phyloP scores from a whole-genome alignment of 2,888 invertebrate species.

The Lasioglossum marginatum region DNA sequence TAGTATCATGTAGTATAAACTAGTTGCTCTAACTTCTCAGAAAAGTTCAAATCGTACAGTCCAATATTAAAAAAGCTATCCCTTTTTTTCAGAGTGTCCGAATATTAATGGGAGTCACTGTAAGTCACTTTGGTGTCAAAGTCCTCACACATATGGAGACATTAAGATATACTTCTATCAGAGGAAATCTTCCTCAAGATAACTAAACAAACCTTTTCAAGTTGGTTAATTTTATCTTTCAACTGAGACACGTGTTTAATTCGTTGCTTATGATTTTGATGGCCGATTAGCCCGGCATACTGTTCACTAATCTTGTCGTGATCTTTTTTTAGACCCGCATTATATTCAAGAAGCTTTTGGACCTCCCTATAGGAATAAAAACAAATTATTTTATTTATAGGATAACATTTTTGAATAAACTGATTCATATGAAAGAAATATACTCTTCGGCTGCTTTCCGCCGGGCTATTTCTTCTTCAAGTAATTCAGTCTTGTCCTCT shows the following conservation, averaged over 20 bases:
- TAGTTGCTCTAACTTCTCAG: no score
- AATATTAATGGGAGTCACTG: no score
- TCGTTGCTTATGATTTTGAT: slow-evolving; percentile 88
- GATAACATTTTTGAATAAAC: background rate
- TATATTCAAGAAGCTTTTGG: slow-evolving; percentile 68
- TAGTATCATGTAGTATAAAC: no score
- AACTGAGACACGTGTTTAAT: slow-evolving; percentile 86
- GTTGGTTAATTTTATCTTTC: slow-evolving; percentile 84
- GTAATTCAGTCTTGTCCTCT: background rate
- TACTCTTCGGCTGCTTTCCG: background rate
- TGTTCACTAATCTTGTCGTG: slow-evolving; percentile 81
- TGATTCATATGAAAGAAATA: background rate
- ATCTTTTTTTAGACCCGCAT: slow-evolving; percentile 26
- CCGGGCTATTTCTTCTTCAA: background rate
- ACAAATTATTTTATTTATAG: background rate
- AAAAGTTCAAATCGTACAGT: no score
- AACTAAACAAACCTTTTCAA: slow-evolving; percentile 83
- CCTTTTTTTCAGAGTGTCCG: no score
- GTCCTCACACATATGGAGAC: background rate
- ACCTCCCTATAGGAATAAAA: slow-evolving; percentile 67
- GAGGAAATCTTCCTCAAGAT: background rate
- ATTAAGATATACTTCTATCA: background rate
- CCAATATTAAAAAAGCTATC: no score
- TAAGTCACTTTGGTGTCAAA: background rate
- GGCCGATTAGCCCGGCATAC: slow-evolving; percentile 87